Evolutionary conservation across 2,797 vertebrate genomes (phyloP), one percentile per base, ranked within the genome.

Genomic region (Mastacembelus armatus): DNA sequence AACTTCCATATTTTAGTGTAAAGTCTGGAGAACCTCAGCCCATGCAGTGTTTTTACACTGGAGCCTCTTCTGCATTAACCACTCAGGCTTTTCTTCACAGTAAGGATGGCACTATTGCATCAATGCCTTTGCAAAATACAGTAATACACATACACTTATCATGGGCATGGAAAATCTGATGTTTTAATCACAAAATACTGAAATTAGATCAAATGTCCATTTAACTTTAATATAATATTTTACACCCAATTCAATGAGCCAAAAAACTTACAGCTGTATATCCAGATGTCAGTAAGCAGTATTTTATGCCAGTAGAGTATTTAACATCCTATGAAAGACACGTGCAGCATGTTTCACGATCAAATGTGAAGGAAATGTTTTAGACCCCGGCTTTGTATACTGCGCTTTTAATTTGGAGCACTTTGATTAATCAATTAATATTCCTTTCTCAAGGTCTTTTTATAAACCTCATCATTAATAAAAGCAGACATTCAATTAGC

Each of bases 401-500:
- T 63, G 61, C 64, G 61, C 30, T 36, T 81, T 83, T 84, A 84
- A 92, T 91, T 88, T 83, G 52, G 44, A 85, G 77, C 88, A 75
- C 84, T 88, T 89, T 94, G 93, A 94, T 95, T 94, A 93, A 95
- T 96, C 95, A 94, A 91, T 95, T 95, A 95, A 95, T 95, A 94
- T 94, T 95, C 95, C 43, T 80, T 93, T 93, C 94, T 94, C 94
- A 96, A 96, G 94, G 93, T 94, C 95, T 89, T 94, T 95, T 94
- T 95, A 94, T 92, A 95, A 95, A 96, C 95, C 94, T 94, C 92
- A 91, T 95, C 95, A 96, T 97, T 97, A 96, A 96, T 97, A 97
- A 97, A 96, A 95, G 95, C 93, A 94, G 96, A 96, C 95, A 96
- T 96, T 96, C 95, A 96, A 97, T 97, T 97, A 96, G 91, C 85